phyloP scores from a whole-genome alignment of 2,797 vertebrate species.

The Helarctos malayanus region DNA sequence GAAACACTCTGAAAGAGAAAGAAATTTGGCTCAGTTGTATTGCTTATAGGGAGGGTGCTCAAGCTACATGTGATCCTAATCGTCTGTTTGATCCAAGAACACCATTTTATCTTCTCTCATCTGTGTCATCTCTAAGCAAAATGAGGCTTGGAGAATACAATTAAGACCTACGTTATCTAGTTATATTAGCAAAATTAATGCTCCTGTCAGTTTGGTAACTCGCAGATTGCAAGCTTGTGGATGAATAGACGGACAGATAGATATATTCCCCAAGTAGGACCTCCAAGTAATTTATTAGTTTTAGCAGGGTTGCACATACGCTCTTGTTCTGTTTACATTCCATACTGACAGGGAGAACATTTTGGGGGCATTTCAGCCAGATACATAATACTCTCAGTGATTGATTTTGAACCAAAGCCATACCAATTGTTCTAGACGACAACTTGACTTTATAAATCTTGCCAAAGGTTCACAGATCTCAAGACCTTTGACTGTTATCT shows the following conservation, averaged over 20 bases:
- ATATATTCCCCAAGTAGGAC: background rate
- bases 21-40: background rate
- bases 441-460: slow-evolving; percentile 77
- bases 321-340: background rate
- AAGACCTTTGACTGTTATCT: slow-evolving; percentile 61
- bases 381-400: slow-evolving; percentile 64
- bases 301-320: background rate
- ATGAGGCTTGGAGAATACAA: background rate
- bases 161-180: background rate
- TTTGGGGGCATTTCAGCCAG: slow-evolving; percentile 22
- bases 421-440: slow-evolving; percentile 49
- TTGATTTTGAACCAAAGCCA: slow-evolving; percentile 75
- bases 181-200: background rate
- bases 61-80: background rate
- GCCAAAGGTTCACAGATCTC: slow-evolving; percentile 57
- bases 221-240: background rate
- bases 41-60: background rate
- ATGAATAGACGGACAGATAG: background rate
- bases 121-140: background rate
- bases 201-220: background rate
- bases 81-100: background rate
- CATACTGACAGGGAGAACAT: slow-evolving; percentile 9
- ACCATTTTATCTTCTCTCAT: background rate
- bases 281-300: background rate
- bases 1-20: background rate